Evolutionary conservation across 2,113 vertebrate genomes (phyloP), one percentile per base, ranked within the genome.

Genomic region (Pollimyrus isidori): DNA sequence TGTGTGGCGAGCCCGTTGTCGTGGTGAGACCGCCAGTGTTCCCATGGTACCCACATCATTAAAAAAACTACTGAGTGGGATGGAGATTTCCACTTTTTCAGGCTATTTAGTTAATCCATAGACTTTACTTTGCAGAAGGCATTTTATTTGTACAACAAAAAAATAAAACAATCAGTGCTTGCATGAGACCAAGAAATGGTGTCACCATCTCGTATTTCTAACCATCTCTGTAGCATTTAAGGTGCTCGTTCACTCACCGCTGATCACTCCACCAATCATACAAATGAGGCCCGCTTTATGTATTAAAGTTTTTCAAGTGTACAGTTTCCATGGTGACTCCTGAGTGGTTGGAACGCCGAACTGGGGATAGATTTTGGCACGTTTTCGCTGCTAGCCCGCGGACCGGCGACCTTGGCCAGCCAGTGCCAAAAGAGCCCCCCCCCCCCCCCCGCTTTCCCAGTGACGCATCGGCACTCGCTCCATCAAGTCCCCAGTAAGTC

Each of bases 341-440:
- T 42, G 73, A 80, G 45, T 86, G 83, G 45, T 30, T 48, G 19
- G 19, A 23, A 50, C 46, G 45, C 83, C 11, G 83, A 49, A 4
- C 42, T 26, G 82, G 42, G 82, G 83, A 45, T n/a, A 11, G 83
- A 50, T 86, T 86, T 50, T 21, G 83, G 11, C 23, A 86, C 83
- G 45, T 50, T 50, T 30, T 26, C 23, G 4, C 82, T 9, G 39
- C 42, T 9, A n/a, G 45, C 42, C 45, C 10, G 19, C n/a, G 23
- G 86, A 35, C 45, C 45, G 1, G 82, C 86, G 89, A 89, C 84
- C 58, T 89, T 87, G 89, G 84, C 62, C 26, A 45, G 56, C 82
- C 56, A 42, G 53, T 49, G 83, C 65, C 56, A 48, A 53, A 69
- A 69, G 3, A 69, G n/a, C 62, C 62, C 62, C n/a, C 46, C 46